These are phyloP conservation scores for Chrysocyon brachyurus DNA, from an alignment of 2,797 vertebrate genomes.

Conservation along the genomic window DNA sequence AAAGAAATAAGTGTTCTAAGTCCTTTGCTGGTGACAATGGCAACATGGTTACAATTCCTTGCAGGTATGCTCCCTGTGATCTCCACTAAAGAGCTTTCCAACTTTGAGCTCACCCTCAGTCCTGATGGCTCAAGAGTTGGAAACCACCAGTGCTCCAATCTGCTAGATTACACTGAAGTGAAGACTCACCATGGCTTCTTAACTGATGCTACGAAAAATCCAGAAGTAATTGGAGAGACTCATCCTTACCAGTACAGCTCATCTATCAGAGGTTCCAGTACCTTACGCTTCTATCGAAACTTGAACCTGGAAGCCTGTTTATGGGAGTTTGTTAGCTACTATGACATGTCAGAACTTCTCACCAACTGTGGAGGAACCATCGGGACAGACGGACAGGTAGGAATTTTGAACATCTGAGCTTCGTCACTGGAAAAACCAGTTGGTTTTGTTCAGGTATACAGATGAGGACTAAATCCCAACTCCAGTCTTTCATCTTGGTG, in stretches of 20 bases:
- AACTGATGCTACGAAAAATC: slow-evolving; percentile 89
- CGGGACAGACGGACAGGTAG: slow-evolving; percentile 96
- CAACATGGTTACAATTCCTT: not conserved
- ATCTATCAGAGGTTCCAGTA: slow-evolving; percentile 90
- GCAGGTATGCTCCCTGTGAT: slow-evolving; percentile 96
- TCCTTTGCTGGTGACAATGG: not conserved
- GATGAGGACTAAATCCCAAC: not conserved
- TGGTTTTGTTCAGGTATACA: not conserved
- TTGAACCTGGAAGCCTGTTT: slow-evolving; percentile 96
- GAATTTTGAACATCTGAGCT: not conserved
- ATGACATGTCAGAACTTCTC: slow-evolving; percentile 97
- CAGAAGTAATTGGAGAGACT: slow-evolving; percentile 91
- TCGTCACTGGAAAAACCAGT: not conserved
- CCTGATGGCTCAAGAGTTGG: slow-evolving; percentile 95
- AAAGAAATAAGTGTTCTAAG: not conserved
- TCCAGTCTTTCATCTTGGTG: not conserved
- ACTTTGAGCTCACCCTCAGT: slow-evolving; percentile 96
- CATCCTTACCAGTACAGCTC: slow-evolving; percentile 93
- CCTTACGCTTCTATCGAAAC: slow-evolving; percentile 95
- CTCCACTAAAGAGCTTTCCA: slow-evolving; percentile 95
- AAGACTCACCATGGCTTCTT: slow-evolving; percentile 95
- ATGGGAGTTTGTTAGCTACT: slow-evolving; percentile 97
- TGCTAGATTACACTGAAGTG: slow-evolving; percentile 94
- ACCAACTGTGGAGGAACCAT: slow-evolving; percentile 95
- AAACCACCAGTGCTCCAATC: slow-evolving; percentile 96